Conservation (phyloP, 2,113 vertebrate species). For the Clarias batrachus region DNA sequence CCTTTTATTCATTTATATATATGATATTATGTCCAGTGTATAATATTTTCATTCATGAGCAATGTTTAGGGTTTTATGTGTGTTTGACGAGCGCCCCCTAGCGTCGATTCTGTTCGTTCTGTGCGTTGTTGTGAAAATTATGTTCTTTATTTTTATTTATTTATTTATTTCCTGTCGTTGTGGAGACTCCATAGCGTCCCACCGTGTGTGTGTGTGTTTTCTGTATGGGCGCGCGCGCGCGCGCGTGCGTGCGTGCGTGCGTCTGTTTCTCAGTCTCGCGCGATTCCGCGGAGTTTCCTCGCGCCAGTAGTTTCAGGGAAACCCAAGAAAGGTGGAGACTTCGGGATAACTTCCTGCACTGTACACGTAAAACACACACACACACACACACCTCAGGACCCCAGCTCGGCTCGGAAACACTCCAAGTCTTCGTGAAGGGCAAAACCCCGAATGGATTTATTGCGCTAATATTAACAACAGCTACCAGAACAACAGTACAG, state of each 20-base stretch:
- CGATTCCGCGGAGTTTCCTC: conserved; percentile 65
- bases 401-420: conserved; percentile 5
- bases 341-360: conserved; percentile 73
- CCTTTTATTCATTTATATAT: too few relatives aligned
- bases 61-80: too few relatives aligned
- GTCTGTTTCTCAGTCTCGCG: conserved; percentile 60
- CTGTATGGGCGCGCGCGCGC: not conserved
- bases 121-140: not conserved
- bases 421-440: conserved; percentile 20
- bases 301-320: conserved; percentile 58
- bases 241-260: not conserved
- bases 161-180: not conserved
- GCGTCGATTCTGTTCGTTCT: too few relatives aligned
- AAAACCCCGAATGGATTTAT: conserved; percentile 63
- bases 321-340: conserved; percentile 79
- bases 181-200: not conserved
- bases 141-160: too few relatives aligned
- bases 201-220: not conserved
- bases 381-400: not conserved
- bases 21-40: too few relatives aligned
- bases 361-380: conserved; percentile 52
- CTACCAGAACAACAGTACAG: not conserved
- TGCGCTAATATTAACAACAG: not conserved
- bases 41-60: too few relatives aligned
- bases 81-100: too few relatives aligned